These are phyloP conservation scores for Diplogasteroides magnus DNA, from an alignment of 1,140 invertebrate species.

Conservation along the genomic window DNA sequence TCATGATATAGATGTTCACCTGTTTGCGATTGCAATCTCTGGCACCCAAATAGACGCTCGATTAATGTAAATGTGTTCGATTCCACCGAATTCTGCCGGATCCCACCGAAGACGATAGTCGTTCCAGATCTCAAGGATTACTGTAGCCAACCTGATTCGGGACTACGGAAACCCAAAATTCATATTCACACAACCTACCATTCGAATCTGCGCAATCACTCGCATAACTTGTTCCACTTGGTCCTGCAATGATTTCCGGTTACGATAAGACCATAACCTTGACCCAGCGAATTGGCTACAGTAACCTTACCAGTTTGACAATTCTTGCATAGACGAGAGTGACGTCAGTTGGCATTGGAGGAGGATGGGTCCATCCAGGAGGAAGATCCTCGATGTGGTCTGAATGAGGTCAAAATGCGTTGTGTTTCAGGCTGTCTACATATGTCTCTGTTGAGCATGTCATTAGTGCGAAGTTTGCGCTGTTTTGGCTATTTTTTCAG, in stretches of 20 bases:
- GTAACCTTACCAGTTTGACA: not conserved
- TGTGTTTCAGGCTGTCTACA: no score
- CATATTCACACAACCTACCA: no score
- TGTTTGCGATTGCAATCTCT: not conserved
- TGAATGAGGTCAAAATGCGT: no score
- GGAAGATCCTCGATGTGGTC: not conserved
- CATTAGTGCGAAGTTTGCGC: no score
- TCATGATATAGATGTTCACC: no score
- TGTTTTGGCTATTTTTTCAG: no score
- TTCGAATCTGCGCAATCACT: not conserved
- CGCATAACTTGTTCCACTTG: not conserved
- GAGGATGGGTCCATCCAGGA: not conserved
- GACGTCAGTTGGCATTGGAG: not conserved
- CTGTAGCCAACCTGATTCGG: no score
- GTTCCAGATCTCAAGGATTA: no score
- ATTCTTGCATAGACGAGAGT: not conserved
- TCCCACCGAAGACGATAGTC: conserved; percentile 96
- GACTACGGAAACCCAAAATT: no score
- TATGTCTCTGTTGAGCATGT: no score
- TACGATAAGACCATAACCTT: not conserved
- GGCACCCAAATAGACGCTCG: not conserved
- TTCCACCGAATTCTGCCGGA: conserved; percentile 89
- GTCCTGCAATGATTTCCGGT: not conserved
- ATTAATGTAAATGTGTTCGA: conserved; percentile 59
- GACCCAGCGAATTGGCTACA: no score